phyloP scores from a whole-genome alignment of 2,797 vertebrate species.

The Sphenodon punctatus region DNA sequence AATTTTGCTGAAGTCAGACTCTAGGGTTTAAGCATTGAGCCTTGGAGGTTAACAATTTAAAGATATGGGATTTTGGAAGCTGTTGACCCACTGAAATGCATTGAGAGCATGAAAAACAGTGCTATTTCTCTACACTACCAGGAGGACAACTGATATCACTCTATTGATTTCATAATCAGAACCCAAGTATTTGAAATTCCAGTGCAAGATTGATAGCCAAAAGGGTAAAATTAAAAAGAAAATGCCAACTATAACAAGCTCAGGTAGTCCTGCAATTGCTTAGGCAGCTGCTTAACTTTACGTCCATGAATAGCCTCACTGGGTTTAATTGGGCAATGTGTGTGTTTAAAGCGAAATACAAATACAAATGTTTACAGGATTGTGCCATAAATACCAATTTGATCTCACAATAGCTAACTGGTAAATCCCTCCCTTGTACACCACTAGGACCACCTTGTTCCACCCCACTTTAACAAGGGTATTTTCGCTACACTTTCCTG shows the following conservation, averaged over 20 bases:
- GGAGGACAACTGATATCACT: background rate
- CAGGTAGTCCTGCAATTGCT: background rate
- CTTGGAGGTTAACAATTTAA: background rate
- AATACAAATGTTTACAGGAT: background rate
- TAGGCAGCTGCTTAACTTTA: background rate
- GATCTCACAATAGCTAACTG: background rate
- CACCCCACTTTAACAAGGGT: background rate
- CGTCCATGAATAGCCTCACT: background rate
- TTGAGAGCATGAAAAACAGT: too few species aligned
- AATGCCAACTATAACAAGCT: background rate
- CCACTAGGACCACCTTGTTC: background rate
- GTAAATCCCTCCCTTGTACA: background rate
- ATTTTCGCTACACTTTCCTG: background rate
- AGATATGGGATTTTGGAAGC: background rate
- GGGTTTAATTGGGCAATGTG: background rate
- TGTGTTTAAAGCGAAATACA: background rate
- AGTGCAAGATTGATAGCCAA: background rate
- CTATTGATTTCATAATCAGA: background rate
- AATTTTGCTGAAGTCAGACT: background rate
- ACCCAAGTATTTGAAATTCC: background rate
- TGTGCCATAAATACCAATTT: background rate
- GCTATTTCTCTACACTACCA: background rate
- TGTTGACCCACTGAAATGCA: conserved; percentile 11
- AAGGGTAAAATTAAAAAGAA: background rate
- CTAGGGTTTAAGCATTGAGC: background rate